Evolutionary conservation across 2,888 invertebrate species (phyloP).

Genomic region (Drosophila demipolita): DNA sequence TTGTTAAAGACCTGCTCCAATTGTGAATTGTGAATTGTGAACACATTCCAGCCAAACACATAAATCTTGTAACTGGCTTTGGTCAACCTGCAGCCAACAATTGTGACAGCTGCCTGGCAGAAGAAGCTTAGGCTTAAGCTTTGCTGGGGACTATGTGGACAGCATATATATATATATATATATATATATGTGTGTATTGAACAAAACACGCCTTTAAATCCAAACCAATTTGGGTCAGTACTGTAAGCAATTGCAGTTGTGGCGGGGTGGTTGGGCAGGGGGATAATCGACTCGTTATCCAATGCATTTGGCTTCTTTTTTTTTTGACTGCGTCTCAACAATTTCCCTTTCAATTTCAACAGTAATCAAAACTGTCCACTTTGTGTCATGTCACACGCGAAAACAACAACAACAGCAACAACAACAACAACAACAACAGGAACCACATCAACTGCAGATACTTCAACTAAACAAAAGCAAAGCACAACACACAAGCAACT

Average conservation of each 20-base stretch:
- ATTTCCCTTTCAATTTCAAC: constrained; percentile 78
- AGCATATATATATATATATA: too few species aligned
- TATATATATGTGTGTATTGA: background rate
- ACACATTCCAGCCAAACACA: constrained; percentile 25
- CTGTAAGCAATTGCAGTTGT: constrained; percentile 26
- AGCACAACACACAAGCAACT: constrained; percentile 53
- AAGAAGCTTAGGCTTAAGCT: constrained; percentile 52
- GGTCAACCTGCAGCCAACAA: constrained; percentile 49
- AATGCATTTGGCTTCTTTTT: constrained; percentile 23
- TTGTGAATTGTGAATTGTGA: constrained; percentile 19
- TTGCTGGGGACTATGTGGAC: constrained; percentile 15
- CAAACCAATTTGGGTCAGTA: constrained; percentile 65
- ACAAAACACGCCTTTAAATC: constrained; percentile 50
- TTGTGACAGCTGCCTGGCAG: constrained; percentile 50
- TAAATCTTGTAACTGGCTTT: constrained; percentile 42
- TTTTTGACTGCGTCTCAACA: constrained; percentile 61
- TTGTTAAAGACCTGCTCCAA: constrained; percentile 13
- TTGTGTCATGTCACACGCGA: constrained; percentile 79
- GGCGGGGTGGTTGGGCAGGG: background rate
- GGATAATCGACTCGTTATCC: constrained; percentile 48
- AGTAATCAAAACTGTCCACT: constrained; percentile 79
- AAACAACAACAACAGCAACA: constrained; percentile 51
- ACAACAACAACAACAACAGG: constrained; percentile 12
- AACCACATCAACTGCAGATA: constrained; percentile 54
- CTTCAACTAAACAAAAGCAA: constrained; percentile 60